Conservation (phyloP, 2,113 vertebrate species). For the Heloderma charlesbogerti region DNA sequence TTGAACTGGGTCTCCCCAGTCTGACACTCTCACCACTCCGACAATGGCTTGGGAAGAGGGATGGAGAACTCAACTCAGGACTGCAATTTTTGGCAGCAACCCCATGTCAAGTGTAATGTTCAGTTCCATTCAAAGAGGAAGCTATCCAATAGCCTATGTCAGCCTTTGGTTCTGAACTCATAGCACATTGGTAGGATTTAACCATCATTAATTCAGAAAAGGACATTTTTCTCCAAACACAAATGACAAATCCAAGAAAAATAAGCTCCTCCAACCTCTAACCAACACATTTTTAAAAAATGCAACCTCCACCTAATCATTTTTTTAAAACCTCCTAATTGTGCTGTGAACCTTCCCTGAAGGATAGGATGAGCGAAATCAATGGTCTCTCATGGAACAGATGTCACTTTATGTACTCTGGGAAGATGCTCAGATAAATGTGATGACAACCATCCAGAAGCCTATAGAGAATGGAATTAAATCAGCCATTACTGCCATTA, state of each 20-base stretch:
- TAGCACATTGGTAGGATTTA: background rate
- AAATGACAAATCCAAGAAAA: constrained; percentile 5
- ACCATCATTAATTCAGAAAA: background rate
- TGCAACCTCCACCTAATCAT: background rate
- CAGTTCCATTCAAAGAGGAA: background rate
- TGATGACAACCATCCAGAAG: constrained; percentile 41
- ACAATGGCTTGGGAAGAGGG: background rate
- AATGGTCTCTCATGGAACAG: constrained; percentile 12
- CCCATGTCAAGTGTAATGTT: background rate
- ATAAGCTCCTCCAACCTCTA: background rate
- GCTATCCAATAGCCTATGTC: background rate
- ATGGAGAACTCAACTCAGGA: background rate
- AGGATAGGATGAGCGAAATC: background rate
- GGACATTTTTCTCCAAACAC: background rate
- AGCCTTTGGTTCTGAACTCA: background rate
- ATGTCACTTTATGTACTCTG: constrained; percentile 19
- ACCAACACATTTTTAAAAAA: background rate
- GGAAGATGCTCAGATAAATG: constrained; percentile 39
- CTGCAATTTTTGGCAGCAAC: background rate
- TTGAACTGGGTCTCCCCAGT: background rate
- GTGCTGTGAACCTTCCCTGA: background rate
- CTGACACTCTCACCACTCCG: background rate
- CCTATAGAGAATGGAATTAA: constrained; percentile 37
- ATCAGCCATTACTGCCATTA: constrained; percentile 17
- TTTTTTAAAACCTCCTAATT: background rate